phyloP scores from a whole-genome alignment of 2,888 invertebrate genomes.

The Empis stercorea region DNA sequence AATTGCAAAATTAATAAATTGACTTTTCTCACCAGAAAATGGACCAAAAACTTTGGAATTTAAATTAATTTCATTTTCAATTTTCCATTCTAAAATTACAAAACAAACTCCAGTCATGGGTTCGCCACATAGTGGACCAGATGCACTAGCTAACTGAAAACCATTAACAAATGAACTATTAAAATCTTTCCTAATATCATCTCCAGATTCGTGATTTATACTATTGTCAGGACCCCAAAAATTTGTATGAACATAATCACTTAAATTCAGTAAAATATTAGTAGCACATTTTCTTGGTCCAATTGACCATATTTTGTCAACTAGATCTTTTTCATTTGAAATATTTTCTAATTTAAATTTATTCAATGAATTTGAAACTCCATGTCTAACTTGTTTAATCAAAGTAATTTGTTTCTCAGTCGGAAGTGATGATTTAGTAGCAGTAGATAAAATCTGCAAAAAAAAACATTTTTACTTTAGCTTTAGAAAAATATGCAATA shows the following conservation, averaged over 20 bases:
- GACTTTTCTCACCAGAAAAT: conserved; percentile 38
- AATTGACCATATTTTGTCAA: conserved; percentile 75
- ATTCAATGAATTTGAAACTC: conserved; percentile 46
- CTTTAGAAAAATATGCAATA: background rate
- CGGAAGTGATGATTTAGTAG: conserved; percentile 19
- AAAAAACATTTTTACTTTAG: background rate
- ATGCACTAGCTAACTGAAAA: conserved; percentile 70
- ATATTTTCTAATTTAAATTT: conserved; percentile 40
- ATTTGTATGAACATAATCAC: conserved; percentile 48
- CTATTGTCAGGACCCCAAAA: conserved; percentile 39
- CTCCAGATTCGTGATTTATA: conserved; percentile 23
- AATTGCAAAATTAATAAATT: background rate
- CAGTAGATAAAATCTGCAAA: conserved; percentile 20
- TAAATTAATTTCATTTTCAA: conserved; percentile 37
- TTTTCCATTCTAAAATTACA: conserved; percentile 70
- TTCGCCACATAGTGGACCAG: conserved; percentile 94
- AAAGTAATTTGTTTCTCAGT: conserved; percentile 25
- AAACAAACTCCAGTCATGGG: conserved; percentile 93
- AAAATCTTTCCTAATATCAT: conserved; percentile 46
- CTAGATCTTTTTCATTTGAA: conserved; percentile 37
- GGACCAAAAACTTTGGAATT: conserved; percentile 34
- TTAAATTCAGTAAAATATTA: conserved; percentile 77
- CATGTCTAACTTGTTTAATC: conserved; percentile 33
- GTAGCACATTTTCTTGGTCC: conserved; percentile 82
- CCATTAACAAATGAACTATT: conserved; percentile 77